These are phyloP conservation scores for Xenus cinereus DNA, from an alignment of 2,113 vertebrate genomes.

Conservation along the genomic window DNA sequence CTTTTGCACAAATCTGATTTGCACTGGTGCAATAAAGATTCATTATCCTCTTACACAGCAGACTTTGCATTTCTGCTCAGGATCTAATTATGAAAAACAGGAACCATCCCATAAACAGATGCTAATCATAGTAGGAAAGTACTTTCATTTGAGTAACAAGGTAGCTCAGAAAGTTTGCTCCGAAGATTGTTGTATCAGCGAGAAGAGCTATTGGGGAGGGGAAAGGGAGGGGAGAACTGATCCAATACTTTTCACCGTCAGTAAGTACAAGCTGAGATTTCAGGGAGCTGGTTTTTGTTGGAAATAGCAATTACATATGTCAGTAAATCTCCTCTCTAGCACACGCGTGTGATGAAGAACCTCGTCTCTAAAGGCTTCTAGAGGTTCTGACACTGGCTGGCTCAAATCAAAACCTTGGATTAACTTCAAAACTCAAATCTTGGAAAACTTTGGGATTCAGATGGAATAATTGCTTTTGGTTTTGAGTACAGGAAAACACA, in stretches of 20 bases:
- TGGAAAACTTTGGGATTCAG: neutral
- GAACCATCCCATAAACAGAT: conserved; percentile 74
- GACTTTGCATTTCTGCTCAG: conserved; percentile 70
- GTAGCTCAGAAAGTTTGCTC: conserved; percentile 51
- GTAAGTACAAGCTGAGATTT: neutral
- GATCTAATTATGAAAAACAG: conserved; percentile 76
- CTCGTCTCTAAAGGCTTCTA: neutral
- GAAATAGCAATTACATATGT: neutral
- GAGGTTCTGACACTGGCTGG: neutral
- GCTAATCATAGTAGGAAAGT: conserved; percentile 65
- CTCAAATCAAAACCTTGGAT: neutral
- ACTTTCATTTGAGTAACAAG: conserved; percentile 57
- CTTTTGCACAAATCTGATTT: conserved; percentile 80
- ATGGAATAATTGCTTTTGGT: neutral
- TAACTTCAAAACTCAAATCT: neutral
- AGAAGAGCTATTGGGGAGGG: neutral
- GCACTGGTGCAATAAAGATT: conserved; percentile 77
- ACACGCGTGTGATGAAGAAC: accelerated
- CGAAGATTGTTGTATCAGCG: neutral
- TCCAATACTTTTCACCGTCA: neutral
- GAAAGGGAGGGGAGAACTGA: neutral
- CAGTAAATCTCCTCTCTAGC: neutral
- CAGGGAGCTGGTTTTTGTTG: neutral
- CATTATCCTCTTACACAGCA: conserved; percentile 74
- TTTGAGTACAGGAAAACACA: neutral